Percentiles rank a stretch among this genome's conserved stretches.
phyloP scores from a whole-genome alignment of 2,113 vertebrate genomes.

The Pogona vitticeps region DNA sequence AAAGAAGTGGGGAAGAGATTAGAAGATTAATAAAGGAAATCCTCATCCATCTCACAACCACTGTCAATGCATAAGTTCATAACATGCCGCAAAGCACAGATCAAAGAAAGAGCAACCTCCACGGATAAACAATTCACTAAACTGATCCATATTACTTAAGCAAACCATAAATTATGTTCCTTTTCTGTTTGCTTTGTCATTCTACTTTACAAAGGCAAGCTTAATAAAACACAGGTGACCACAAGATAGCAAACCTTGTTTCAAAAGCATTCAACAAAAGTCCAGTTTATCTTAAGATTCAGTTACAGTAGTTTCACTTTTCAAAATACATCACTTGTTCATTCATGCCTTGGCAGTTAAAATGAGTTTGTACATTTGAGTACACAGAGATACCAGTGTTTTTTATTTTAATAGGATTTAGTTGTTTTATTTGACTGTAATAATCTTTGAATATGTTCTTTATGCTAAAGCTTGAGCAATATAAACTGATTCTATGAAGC shows the following conservation, averaged over 20 bases:
- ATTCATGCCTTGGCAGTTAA: not conserved
- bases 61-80: no score
- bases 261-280: not conserved
- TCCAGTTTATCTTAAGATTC: not conserved
- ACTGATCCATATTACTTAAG: not conserved
- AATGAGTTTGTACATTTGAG: not conserved
- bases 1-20: no score
- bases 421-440: no score
- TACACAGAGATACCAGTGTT: no score
- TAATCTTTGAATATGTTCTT: no score
- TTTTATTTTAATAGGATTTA: no score
- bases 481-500: no score
- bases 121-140: not conserved
- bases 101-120: not conserved
- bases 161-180: not conserved
- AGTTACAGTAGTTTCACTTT: not conserved
- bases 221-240: not conserved
- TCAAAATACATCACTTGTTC: not conserved
- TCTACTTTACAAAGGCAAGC: not conserved
- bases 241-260: not conserved
- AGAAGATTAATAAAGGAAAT: no score
- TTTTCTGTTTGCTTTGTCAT: not conserved
- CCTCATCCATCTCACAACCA: no score
- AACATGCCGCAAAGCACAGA: not conserved
- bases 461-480: no score